Evolutionary conservation across 2,113 vertebrate species (phyloP).

Genomic region (Pionites leucogaster): DNA sequence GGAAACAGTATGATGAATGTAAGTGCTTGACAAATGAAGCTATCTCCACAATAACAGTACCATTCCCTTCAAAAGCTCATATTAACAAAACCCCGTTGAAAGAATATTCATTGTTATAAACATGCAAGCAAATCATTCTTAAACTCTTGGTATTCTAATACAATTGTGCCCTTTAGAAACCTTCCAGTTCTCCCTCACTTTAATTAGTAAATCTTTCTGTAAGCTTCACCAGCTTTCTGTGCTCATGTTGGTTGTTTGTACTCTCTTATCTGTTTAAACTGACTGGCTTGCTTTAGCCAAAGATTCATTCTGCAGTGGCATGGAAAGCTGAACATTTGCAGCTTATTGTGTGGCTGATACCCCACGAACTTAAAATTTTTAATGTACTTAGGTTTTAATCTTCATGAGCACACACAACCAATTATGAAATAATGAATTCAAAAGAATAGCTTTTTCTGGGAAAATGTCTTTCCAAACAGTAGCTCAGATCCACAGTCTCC

Average conservation of each 20-base stretch:
- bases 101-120: not conserved
- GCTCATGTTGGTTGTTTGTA: not conserved
- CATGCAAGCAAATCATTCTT: accelerated
- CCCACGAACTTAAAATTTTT: not conserved
- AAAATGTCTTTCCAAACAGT: not conserved
- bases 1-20: not conserved
- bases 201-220: not conserved
- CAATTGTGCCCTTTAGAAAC: not conserved
- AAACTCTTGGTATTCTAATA: not conserved
- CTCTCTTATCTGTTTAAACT: not conserved
- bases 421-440: not conserved
- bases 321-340: not conserved
- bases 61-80: not conserved
- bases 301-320: not conserved
- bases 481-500: not conserved
- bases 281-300: not conserved
- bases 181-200: not conserved
- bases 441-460: not conserved
- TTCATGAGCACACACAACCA: not conserved
- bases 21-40: not conserved
- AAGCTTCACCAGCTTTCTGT: not conserved
- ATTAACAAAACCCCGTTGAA: not conserved
- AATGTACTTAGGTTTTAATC: not conserved
- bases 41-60: not conserved
- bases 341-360: not conserved